These are phyloP conservation scores for Atractosteus spatula DNA, from an alignment of 2,113 vertebrate species.

Conservation along the genomic window DNA sequence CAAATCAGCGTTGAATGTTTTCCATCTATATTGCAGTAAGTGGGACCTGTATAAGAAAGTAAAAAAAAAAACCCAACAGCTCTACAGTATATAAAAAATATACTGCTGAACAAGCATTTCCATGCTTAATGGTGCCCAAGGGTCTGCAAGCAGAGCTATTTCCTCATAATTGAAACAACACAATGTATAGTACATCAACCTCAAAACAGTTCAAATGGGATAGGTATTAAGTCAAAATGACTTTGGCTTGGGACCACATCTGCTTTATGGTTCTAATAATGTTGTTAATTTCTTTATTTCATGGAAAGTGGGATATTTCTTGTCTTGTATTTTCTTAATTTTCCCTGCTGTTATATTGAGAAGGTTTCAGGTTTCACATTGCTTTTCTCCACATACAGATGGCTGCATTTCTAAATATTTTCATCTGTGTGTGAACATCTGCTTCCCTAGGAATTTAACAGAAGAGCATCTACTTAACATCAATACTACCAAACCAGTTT, in stretches of 20 bases:
- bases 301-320: not conserved
- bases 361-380: not conserved
- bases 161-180: not conserved
- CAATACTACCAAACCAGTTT: no score
- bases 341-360: not conserved
- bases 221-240: not conserved
- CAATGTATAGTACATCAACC: not conserved
- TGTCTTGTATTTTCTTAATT: not conserved
- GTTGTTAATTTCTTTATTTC: not conserved
- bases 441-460: not conserved
- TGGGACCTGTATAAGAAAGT: no score
- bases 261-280: not conserved
- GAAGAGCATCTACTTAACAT: not conserved
- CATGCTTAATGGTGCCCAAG: no score
- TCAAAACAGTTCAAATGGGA: not conserved
- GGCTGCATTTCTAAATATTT: not conserved
- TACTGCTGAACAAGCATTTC: no score
- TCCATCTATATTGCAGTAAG: no score
- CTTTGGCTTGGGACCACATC: not conserved
- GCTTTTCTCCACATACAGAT: not conserved
- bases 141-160: no score
- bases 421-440: not conserved
- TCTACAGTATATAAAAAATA: no score
- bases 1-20: no score
- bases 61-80: no score